A percentile compares a stretch with the other conserved stretches of the same genome.
Conservation (phyloP, 2,888 invertebrate species). For the Sesia apiformis region DNA sequence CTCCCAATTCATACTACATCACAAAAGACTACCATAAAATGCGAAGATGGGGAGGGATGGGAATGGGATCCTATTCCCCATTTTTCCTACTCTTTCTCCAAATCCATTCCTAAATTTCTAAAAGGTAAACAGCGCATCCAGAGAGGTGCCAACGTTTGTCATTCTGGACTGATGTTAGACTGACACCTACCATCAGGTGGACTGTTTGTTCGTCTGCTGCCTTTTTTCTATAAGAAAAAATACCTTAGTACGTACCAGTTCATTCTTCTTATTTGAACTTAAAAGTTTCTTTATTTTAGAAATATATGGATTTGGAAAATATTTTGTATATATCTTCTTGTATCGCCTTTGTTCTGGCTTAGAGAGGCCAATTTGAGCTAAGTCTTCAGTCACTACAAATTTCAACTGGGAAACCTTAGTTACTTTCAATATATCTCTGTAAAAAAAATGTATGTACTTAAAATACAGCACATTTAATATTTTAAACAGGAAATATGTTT, state of each 20-base stretch:
- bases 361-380: slow-evolving; percentile 92
- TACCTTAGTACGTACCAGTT: slow-evolving; percentile 37
- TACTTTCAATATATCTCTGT: slow-evolving; percentile 91
- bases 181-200: no score
- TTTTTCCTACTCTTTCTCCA: no score
- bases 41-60: no score
- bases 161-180: no score
- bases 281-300: slow-evolving; percentile 92
- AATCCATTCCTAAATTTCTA: no score
- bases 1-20: no score
- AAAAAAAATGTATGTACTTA: slow-evolving; percentile 20
- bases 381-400: slow-evolving; percentile 94
- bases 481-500: background rate
- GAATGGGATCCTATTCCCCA: no score
- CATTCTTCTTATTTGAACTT: slow-evolving; percentile 74
- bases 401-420: slow-evolving; percentile 91
- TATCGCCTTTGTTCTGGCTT: slow-evolving; percentile 96
- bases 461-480: background rate
- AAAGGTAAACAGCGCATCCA: no score
- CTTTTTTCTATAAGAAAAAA: no score
- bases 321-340: slow-evolving; percentile 94
- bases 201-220: no score
- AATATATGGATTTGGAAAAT: slow-evolving; percentile 94
- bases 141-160: no score
- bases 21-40: no score